Conservation (phyloP, 1,140 invertebrate species). For the Conopomorpha cramerella region DNA sequence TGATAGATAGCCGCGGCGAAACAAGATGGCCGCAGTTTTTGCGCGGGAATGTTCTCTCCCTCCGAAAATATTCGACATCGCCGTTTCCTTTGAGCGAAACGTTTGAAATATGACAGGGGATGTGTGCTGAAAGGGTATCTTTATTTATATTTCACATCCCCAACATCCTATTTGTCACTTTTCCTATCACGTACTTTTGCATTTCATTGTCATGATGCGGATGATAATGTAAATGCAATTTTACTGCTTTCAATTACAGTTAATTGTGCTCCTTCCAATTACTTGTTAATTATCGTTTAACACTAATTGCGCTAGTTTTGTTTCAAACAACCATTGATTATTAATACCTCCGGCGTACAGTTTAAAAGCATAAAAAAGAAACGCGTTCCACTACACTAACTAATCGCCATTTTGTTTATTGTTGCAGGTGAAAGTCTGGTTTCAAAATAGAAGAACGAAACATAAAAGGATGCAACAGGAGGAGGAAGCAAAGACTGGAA, state of each 20-base stretch:
- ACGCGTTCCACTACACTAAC: neutral
- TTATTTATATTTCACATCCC: neutral
- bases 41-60: constrained; percentile 33
- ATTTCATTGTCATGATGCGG: neutral
- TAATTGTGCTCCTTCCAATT: neutral
- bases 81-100: constrained; percentile 39
- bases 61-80: constrained; percentile 30
- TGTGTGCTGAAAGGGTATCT: neutral
- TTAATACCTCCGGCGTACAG: too few relatives aligned
- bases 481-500: constrained; percentile 79
- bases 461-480: constrained; percentile 97
- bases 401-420: constrained; percentile 3
- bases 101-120: constrained; percentile 19
- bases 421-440: constrained; percentile 97
- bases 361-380: neutral
- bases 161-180: too few relatives aligned
- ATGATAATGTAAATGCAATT: neutral
- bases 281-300: neutral
- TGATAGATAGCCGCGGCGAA: constrained; percentile 35
- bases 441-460: constrained; percentile 96
- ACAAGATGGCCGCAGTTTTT: constrained; percentile 40
- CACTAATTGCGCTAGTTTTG: neutral
- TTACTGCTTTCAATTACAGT: neutral
- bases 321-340: neutral
- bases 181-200: neutral